phyloP scores from a whole-genome alignment of 2,113 vertebrate species.

The Callorhinus ursinus region DNA sequence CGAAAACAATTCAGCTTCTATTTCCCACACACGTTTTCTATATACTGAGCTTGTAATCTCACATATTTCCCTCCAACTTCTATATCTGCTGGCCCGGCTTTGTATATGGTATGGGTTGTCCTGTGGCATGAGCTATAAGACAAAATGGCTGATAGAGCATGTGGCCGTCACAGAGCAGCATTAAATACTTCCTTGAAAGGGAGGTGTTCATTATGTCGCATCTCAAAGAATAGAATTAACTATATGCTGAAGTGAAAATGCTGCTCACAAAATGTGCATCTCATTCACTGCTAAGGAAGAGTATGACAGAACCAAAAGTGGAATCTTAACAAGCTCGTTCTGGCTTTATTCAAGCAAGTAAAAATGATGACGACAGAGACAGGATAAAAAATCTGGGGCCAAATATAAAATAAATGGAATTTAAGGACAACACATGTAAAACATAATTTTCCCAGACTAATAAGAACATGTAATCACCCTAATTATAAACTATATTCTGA shows the following conservation, averaged over 20 bases:
- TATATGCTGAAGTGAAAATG: no score
- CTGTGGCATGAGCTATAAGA: no score
- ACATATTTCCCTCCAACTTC: no score
- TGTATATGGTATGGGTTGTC: background rate
- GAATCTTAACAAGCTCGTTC: background rate
- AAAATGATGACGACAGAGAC: background rate
- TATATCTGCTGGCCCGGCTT: accelerated
- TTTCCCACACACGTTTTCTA: background rate
- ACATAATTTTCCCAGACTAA: background rate
- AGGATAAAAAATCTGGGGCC: background rate
- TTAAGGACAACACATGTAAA: background rate
- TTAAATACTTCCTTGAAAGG: background rate
- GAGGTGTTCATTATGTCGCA: no score
- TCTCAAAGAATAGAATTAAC: background rate
- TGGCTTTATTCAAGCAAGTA: background rate
- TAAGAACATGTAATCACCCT: background rate
- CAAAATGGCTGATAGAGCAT: background rate
- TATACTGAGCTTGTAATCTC: background rate
- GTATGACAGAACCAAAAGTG: background rate
- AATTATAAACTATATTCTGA: background rate
- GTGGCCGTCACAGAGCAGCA: background rate
- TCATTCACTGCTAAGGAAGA: background rate
- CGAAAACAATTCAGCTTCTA: background rate
- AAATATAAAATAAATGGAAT: background rate
- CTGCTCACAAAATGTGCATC: background rate